These are phyloP conservation scores for Orientallactaga sibirica DNA, from an alignment of 2,797 vertebrate genomes.

Conservation along the genomic window DNA sequence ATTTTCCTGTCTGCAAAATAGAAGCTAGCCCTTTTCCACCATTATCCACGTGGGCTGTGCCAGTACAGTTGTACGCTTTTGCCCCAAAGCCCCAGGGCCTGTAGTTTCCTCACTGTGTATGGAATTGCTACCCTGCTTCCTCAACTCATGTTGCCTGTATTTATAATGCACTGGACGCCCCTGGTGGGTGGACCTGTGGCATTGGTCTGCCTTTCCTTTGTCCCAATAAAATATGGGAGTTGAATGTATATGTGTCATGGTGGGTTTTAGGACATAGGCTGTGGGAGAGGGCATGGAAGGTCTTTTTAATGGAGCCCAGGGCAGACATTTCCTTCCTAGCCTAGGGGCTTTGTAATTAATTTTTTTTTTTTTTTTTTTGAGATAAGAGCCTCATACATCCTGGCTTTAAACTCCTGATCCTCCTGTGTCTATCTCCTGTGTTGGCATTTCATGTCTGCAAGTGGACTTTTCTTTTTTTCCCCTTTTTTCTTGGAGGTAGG, in stretches of 20 bases:
- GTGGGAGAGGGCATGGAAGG: no score
- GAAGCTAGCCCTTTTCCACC: background rate
- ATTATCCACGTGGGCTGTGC: conserved; percentile 45
- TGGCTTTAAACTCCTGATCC: no score
- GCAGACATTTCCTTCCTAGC: background rate
- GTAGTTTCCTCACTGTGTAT: background rate
- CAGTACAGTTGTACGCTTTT: background rate
- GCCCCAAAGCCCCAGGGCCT: background rate
- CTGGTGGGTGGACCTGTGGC: conserved; percentile 82
- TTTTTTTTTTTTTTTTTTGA: background rate
- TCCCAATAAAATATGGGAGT: conserved; percentile 81
- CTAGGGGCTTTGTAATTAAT: background rate
- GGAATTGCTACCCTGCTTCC: background rate
- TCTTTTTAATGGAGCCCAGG: background rate
- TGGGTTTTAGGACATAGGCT: background rate
- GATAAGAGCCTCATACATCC: no score
- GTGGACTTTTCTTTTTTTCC: no score
- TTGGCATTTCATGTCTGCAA: no score
- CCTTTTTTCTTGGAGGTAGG: no score
- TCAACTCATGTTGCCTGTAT: conserved; percentile 29
- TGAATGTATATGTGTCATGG: conserved; percentile 56
- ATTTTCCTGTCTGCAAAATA: conserved; percentile 9
- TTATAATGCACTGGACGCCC: conserved; percentile 70
- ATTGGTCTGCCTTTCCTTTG: conserved; percentile 34
- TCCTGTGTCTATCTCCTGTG: no score